Evolutionary conservation across 2,113 vertebrate genomes (phyloP).

Genomic region (Takifugu bimaculatus): DNA sequence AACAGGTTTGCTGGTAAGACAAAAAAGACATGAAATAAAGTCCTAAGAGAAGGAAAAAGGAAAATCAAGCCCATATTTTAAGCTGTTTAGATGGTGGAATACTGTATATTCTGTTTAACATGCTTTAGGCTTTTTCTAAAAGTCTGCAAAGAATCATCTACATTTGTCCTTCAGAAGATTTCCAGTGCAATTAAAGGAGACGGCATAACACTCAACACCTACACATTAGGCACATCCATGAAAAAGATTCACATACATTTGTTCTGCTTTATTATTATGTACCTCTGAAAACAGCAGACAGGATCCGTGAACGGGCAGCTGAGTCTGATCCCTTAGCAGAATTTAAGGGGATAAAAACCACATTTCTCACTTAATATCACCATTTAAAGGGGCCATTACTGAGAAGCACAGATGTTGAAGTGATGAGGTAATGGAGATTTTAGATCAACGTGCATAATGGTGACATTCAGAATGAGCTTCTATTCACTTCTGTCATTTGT

Average conservation of each 20-base stretch:
- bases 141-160: no score
- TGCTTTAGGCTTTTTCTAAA: no score
- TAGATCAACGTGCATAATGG: conserved; percentile 35
- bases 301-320: conserved; percentile 14
- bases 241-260: background rate
- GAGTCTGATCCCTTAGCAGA: conserved; percentile 18
- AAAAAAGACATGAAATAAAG: no score
- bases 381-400: conserved; percentile 36
- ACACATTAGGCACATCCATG: background rate
- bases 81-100: no score
- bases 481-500: conserved; percentile 1
- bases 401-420: conserved; percentile 30
- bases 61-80: no score
- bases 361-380: conserved; percentile 27
- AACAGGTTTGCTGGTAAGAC: no score
- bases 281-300: background rate
- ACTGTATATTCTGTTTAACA: no score
- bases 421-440: conserved; percentile 13
- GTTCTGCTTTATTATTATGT: conserved; percentile 1
- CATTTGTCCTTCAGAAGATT: no score
- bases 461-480: conserved; percentile 17
- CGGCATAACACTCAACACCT: background rate
- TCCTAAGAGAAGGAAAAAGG: no score
- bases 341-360: conserved; percentile 39
- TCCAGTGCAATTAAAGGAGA: background rate